phyloP scores from a whole-genome alignment of 2,797 vertebrate species.

The Micrastur ruficollis region DNA sequence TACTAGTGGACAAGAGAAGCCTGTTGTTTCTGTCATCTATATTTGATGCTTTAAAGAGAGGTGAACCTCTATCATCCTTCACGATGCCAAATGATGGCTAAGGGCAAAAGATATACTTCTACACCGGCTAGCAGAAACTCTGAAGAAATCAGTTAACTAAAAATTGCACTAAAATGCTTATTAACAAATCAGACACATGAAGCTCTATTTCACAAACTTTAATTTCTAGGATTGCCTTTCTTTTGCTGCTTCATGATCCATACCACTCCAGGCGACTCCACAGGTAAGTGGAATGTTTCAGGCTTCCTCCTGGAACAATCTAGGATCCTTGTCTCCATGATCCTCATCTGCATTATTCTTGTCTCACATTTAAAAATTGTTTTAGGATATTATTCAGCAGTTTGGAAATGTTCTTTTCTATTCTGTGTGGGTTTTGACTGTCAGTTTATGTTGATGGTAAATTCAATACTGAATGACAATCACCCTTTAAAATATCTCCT shows the following conservation, averaged over 20 bases:
- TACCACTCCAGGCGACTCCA: neutral
- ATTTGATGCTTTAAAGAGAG: neutral
- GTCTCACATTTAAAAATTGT: neutral
- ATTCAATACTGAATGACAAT: neutral
- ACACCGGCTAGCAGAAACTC: neutral
- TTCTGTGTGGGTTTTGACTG: neutral
- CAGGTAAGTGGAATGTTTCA: neutral
- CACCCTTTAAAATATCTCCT: neutral
- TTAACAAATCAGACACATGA: neutral
- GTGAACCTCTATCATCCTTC: neutral
- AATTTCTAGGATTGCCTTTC: neutral
- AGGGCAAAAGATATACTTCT: neutral
- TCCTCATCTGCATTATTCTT: neutral
- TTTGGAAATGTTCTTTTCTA: neutral
- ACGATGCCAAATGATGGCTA: neutral
- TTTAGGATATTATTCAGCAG: neutral
- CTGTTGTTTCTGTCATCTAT: neutral
- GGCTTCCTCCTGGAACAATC: neutral
- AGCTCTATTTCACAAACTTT: neutral
- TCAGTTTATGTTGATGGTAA: neutral
- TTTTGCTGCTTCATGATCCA: neutral
- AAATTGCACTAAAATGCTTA: neutral
- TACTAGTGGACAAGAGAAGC: neutral
- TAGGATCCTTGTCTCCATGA: neutral
- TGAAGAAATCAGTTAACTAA: neutral